A percentile compares a stretch with the other conserved stretches of the same genome.
These are phyloP conservation scores for Epirrita christyi DNA, from an alignment of 2,888 invertebrate species.

Conservation along the genomic window DNA sequence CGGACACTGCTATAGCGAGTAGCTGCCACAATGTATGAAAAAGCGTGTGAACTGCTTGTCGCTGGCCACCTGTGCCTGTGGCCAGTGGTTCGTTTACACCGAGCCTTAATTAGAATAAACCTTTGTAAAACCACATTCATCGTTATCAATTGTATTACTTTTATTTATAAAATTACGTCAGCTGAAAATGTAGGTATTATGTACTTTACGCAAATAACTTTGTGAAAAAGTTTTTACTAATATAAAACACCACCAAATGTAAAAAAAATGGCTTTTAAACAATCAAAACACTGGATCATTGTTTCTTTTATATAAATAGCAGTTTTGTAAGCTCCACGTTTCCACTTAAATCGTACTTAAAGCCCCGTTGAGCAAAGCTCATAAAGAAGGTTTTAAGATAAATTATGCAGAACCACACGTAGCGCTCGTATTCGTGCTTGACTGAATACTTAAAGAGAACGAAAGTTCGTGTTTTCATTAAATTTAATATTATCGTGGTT, in stretches of 20 bases:
- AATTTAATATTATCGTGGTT: constrained; percentile 36
- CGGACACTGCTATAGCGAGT: too few species aligned
- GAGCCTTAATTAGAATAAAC: too few species aligned
- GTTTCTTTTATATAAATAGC: constrained; percentile 3
- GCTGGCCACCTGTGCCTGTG: too few species aligned
- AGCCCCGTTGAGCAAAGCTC: constrained; percentile 15
- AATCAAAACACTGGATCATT: background rate
- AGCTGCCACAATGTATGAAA: too few species aligned
- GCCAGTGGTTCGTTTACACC: too few species aligned
- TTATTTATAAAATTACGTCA: too few species aligned
- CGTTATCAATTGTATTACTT: too few species aligned
- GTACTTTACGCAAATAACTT: too few species aligned
- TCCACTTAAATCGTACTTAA: constrained; percentile 2
- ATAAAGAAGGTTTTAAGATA: constrained; percentile 22
- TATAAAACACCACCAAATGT: background rate
- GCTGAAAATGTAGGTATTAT: too few species aligned
- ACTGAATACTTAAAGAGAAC: constrained; percentile 31
- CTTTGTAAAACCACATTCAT: too few species aligned
- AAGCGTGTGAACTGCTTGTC: too few species aligned
- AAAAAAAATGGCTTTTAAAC: background rate
- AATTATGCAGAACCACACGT: constrained; percentile 37
- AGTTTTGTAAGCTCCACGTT: constrained; percentile 4
- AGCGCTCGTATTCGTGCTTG: constrained; percentile 25
- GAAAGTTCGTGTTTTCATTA: constrained; percentile 41
- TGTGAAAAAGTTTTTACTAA: too few species aligned